Conservation (phyloP, 2,113 vertebrate genomes). For the Toxostoma redivivum region DNA sequence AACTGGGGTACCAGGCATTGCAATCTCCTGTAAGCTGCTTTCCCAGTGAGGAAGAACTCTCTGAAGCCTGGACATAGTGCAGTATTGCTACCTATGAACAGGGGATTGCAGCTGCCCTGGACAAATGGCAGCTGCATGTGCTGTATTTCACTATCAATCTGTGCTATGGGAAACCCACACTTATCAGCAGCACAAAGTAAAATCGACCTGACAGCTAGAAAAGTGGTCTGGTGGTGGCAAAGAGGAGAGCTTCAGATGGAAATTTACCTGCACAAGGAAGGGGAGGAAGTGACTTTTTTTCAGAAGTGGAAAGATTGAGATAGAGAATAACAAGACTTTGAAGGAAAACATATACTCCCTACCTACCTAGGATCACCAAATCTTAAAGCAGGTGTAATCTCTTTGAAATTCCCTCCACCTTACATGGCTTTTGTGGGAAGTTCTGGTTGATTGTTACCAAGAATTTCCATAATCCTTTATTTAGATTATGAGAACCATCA, state of each 20-base stretch:
- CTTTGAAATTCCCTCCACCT: neutral
- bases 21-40: neutral
- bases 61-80: neutral
- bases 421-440: neutral
- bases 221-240: neutral
- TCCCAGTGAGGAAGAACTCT: neutral
- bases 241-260: neutral
- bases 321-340: neutral
- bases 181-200: neutral
- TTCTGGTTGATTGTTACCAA: neutral
- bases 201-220: neutral
- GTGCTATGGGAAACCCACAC: neutral
- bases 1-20: rapidly evolving
- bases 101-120: neutral
- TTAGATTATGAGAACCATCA: neutral
- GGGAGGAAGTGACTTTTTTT: neutral
- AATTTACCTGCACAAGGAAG: neutral
- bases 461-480: neutral
- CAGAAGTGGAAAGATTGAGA: neutral
- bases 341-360: neutral
- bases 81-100: rapidly evolving
- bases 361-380: neutral
- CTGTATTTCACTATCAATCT: neutral
- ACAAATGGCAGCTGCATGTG: neutral
- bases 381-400: neutral